Evolutionary conservation across 2,797 vertebrate species (phyloP).

Genomic region (Pelochelys cantorii): DNA sequence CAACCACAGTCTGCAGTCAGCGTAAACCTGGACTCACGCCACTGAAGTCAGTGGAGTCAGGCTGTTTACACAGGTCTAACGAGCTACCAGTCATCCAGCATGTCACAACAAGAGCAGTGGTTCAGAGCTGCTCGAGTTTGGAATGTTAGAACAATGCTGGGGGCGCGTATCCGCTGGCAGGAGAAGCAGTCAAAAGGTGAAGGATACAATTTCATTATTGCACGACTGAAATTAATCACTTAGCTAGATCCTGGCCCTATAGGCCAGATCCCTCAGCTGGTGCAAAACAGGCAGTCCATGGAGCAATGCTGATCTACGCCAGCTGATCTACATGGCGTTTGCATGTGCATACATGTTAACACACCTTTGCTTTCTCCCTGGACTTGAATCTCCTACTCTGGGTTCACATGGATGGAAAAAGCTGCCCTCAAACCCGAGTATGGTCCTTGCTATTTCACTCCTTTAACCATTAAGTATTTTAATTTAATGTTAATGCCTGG

Average conservation of each 20-base stretch:
- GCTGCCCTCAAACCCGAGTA: neutral
- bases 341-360: accelerated
- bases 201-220: neutral
- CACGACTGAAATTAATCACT: neutral
- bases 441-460: neutral
- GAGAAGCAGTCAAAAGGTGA: neutral
- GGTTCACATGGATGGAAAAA: neutral
- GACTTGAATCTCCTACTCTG: neutral
- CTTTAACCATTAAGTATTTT: neutral
- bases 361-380: neutral
- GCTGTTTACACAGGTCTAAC: neutral
- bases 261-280: neutral
- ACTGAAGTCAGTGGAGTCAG: neutral
- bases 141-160: neutral
- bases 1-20: neutral
- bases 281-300: neutral
- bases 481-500: neutral
- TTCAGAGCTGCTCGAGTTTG: neutral
- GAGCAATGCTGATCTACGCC: neutral
- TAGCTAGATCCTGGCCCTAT: neutral
- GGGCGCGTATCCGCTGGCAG: neutral
- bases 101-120: no score
- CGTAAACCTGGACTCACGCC: neutral
- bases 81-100: neutral
- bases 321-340: neutral